phyloP scores from a whole-genome alignment of 1,140 invertebrate genomes.

The Druon quercuslanigerum region DNA sequence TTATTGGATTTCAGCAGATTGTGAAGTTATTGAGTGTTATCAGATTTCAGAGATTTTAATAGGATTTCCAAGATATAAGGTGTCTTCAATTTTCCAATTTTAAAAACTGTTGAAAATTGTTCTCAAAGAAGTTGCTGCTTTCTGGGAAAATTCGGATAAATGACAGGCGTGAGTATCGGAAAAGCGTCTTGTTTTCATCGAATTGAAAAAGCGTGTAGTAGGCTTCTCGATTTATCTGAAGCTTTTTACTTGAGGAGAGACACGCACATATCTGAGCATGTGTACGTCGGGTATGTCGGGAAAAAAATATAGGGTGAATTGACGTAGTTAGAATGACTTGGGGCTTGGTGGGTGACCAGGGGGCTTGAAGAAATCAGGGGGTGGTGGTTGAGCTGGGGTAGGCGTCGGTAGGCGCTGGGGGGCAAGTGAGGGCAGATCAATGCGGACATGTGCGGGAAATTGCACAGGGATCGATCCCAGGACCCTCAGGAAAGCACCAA shows the following conservation, averaged over 20 bases:
- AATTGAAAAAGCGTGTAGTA: slow-evolving; percentile 65
- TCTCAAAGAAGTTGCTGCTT: too few relatives aligned
- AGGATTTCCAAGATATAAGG: too few relatives aligned
- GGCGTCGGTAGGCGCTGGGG: slow-evolving; percentile 61
- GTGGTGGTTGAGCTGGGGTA: slow-evolving; percentile 46
- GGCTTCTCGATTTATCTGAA: slow-evolving; percentile 25
- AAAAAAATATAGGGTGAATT: slow-evolving; percentile 58
- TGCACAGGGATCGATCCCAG: slow-evolving; percentile 73
- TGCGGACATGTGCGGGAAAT: slow-evolving; percentile 75
- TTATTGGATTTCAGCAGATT: too few relatives aligned
- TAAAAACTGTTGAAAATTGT: too few relatives aligned
- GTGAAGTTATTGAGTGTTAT: too few relatives aligned
- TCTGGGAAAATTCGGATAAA: too few relatives aligned
- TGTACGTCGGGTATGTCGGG: neutral
- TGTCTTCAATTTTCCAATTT: neutral
- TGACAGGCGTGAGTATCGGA: neutral
- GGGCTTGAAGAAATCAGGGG: slow-evolving; percentile 54
- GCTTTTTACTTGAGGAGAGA: neutral
- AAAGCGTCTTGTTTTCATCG: slow-evolving; percentile 28
- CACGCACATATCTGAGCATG: neutral
- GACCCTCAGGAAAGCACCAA: slow-evolving; percentile 63
- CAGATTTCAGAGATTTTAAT: too few relatives aligned
- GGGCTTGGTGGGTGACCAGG: slow-evolving; percentile 51
- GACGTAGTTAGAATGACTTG: slow-evolving; percentile 61
- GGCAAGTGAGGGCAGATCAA: slow-evolving; percentile 73